Evolutionary conservation across 2,797 vertebrate genomes (phyloP).

Genomic region (Alcedo quadribrachys): DNA sequence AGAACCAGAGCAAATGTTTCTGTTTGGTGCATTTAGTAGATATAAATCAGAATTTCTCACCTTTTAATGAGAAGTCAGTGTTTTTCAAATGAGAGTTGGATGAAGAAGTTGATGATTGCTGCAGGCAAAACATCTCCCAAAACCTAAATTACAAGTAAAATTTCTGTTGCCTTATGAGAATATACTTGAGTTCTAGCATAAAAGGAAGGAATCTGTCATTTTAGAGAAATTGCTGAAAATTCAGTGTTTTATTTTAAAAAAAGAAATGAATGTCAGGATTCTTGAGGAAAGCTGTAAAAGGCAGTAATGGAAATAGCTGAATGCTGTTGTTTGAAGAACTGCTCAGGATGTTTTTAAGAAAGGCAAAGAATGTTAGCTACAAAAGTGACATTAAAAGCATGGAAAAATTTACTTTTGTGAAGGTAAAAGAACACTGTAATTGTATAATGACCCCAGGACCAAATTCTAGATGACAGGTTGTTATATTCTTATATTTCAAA

Average conservation of each 20-base stretch:
- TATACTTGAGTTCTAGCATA: neutral
- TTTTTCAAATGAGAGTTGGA: neutral
- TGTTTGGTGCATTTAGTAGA: neutral
- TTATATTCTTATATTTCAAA: neutral
- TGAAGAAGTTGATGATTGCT: neutral
- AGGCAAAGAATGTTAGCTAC: neutral
- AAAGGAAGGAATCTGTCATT: neutral
- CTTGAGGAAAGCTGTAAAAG: neutral
- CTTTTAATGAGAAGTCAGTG: neutral
- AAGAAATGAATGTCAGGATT: neutral
- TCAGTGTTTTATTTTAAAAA: neutral
- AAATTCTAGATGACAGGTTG: neutral
- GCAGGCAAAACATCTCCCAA: slow-evolving; percentile 1
- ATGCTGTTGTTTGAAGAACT: neutral
- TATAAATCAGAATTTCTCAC: neutral
- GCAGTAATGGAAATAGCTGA: neutral
- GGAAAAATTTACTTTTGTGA: neutral
- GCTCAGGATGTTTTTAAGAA: neutral
- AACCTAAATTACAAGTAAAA: slow-evolving; percentile 21
- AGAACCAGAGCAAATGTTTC: neutral
- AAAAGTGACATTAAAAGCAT: neutral
- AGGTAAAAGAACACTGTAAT: neutral
- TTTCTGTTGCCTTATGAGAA: neutral
- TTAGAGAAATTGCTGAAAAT: neutral
- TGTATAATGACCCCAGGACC: neutral